Evolutionary conservation across 2,888 invertebrate species (phyloP).

Genomic region (Cosmia pyralina): DNA sequence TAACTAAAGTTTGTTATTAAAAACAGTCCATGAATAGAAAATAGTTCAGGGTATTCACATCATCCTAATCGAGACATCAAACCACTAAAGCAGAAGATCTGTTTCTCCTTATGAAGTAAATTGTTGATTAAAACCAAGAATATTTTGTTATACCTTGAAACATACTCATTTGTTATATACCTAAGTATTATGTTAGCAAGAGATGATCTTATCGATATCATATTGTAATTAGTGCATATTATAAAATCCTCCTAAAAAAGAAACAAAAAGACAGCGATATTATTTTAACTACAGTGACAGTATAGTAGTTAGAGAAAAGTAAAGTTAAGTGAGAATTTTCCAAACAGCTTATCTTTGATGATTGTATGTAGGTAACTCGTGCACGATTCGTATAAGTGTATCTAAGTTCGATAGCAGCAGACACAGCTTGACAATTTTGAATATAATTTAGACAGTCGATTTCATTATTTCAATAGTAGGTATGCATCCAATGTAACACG

Average conservation of each 20-base stretch:
- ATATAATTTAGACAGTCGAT: conserved; percentile 5
- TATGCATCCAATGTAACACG: conserved; percentile 7
- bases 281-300: conserved; percentile 2
- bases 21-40: conserved; percentile 8
- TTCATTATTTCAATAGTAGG: conserved; percentile 13
- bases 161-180: conserved; percentile 37
- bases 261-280: conserved; percentile 45
- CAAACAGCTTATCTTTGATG: conserved; percentile 20
- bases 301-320: conserved; percentile 16
- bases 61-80: neutral
- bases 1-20: neutral
- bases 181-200: conserved; percentile 43
- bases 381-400: conserved; percentile 17
- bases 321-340: conserved; percentile 13
- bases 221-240: conserved; percentile 18
- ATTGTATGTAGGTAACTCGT: conserved; percentile 12
- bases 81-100: neutral
- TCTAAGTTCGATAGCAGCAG: conserved; percentile 16
- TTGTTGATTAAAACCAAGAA: conserved; percentile 30
- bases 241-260: conserved; percentile 37
- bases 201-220: conserved; percentile 5
- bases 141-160: conserved; percentile 64
- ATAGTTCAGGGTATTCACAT: conserved; percentile 10
- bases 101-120: conserved; percentile 14
- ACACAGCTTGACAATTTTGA: conserved; percentile 22